Evolutionary conservation across 2,797 vertebrate genomes (phyloP).

Genomic region (Nannoperca australis): DNA sequence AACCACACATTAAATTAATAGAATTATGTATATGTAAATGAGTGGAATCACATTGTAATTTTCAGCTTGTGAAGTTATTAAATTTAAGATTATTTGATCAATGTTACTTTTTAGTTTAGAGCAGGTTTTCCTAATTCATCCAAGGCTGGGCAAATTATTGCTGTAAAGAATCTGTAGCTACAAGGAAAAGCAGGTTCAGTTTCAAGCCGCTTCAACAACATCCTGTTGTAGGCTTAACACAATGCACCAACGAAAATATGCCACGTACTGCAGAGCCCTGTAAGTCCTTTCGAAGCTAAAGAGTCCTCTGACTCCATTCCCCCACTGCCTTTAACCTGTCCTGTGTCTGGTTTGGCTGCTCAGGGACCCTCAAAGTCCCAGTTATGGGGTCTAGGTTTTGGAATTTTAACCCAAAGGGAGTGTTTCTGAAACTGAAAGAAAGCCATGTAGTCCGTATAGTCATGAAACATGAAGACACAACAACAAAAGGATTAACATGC

Average conservation of each 20-base stretch:
- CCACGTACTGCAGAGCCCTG: background rate
- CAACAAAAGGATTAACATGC: slow-evolving; percentile 2
- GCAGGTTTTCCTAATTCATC: slow-evolving; percentile 49
- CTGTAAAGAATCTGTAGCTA: slow-evolving; percentile 15
- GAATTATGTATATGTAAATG: background rate
- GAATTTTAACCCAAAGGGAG: slow-evolving; percentile 59
- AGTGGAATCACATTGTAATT: background rate
- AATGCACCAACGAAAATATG: slow-evolving; percentile 21
- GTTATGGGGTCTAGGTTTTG: slow-evolving; percentile 27
- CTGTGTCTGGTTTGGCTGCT: slow-evolving; percentile 48
- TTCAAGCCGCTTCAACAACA: background rate
- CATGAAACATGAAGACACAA: slow-evolving; percentile 15
- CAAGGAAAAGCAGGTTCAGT: background rate
- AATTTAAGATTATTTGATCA: background rate
- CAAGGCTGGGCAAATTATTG: slow-evolving; percentile 32
- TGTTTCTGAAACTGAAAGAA: slow-evolving; percentile 48
- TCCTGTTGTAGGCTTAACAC: slow-evolving; percentile 13
- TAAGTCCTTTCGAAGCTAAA: slow-evolving; percentile 37
- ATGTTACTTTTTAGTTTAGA: background rate
- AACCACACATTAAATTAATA: background rate
- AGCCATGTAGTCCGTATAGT: slow-evolving; percentile 28
- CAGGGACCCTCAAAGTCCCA: slow-evolving; percentile 50
- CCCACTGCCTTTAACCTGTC: slow-evolving; percentile 42
- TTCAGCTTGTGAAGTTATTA: background rate
- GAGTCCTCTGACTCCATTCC: slow-evolving; percentile 27